Base-by-base conservation (phyloP, 2,888 invertebrate genomes). In the Pinctada fucata region DNA sequence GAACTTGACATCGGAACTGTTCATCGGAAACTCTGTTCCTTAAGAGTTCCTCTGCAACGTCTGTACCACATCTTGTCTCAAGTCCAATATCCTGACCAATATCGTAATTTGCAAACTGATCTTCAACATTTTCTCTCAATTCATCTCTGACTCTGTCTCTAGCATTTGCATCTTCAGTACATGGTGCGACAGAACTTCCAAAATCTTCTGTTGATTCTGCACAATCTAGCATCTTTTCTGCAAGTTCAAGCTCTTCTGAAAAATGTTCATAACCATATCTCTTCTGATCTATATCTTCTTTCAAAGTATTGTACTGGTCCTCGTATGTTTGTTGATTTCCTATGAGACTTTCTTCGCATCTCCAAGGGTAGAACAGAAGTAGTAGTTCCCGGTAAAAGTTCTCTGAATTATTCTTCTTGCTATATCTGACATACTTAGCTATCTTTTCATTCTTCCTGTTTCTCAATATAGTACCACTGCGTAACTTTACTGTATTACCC, bases 351-450 rank as follows among this genome's bases (percentile, higher is more conserved):
- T 16, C 3, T 75, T 88, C 89, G 75, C 88, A 68, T 75, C 88
- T 75, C 88, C 89, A 90, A 5, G 88, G 86, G 0, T 74, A 2
- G 76, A 79, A 89, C 16, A 90, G 82, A 86, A 89, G 83, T 0
- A 88, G 58, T 31, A 50, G 66, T 75, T 82, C 76, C 51, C 81
- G 65, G 64, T 64, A 80, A 72, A 79, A 65, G n/a, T 81, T 79
- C 72, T 84, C 81, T 72, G 49, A 10, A 69, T 87, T 80, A 31
- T 51, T 73, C 69, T 88, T 84, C 45, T 87, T 72, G 49, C 71
- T 83, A 73, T 79, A 88, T 48, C 86, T 81, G 0, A 80, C 76
- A 78, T 52, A 76, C 51, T 79, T 48, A 50, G 75, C 73, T 0
- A 64, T 68, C 67, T 74, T 58, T 63, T 50, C 45, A 13, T 70